These are phyloP conservation scores for Abramis brama DNA, from an alignment of 2,113 vertebrate species.

Conservation along the genomic window DNA sequence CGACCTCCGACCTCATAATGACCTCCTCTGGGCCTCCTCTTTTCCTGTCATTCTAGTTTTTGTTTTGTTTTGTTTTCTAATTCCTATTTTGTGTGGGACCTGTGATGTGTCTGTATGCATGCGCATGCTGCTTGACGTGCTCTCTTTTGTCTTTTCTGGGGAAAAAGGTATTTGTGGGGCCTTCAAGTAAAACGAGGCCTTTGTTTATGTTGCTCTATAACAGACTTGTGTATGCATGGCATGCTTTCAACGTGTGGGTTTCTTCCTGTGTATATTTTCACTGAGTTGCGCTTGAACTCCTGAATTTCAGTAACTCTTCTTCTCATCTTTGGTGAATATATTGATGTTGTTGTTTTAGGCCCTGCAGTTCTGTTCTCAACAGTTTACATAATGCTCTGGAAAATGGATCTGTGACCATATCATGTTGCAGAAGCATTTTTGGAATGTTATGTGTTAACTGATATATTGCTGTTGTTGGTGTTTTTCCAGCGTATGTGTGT, in stretches of 20 bases:
- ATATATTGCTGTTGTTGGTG: constrained; percentile 21
- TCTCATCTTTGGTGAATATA: constrained; percentile 47
- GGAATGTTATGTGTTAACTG: constrained; percentile 47
- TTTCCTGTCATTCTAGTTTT: constrained; percentile 70
- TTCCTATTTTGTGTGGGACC: constrained; percentile 70
- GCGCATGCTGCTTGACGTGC: constrained; percentile 73
- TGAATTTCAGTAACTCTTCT: constrained; percentile 43
- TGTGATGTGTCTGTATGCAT: constrained; percentile 66
- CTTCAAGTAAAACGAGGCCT: constrained; percentile 31
- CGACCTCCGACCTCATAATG: constrained; percentile 87
- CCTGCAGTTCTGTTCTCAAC: constrained; percentile 35
- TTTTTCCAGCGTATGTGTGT: constrained; percentile 42
- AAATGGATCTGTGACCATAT: constrained; percentile 38
- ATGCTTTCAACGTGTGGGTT: constrained; percentile 69
- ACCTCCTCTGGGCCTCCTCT: constrained; percentile 84
- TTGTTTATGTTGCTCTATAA: constrained; percentile 43
- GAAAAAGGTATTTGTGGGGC: constrained; percentile 23
- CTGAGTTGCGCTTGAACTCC: constrained; percentile 56
- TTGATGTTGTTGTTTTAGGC: constrained; percentile 49
- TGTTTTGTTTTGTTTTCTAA: constrained; percentile 57
- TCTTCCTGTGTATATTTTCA: constrained; percentile 59
- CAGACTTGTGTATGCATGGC: constrained; percentile 71
- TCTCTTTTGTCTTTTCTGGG: constrained; percentile 44
- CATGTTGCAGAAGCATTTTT: constrained; percentile 44
- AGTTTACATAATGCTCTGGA: constrained; percentile 38